A percentile compares a stretch with the other conserved stretches of the same genome.
phyloP scores from a whole-genome alignment of 2,888 invertebrate species.

The Calliphora vomitoria region DNA sequence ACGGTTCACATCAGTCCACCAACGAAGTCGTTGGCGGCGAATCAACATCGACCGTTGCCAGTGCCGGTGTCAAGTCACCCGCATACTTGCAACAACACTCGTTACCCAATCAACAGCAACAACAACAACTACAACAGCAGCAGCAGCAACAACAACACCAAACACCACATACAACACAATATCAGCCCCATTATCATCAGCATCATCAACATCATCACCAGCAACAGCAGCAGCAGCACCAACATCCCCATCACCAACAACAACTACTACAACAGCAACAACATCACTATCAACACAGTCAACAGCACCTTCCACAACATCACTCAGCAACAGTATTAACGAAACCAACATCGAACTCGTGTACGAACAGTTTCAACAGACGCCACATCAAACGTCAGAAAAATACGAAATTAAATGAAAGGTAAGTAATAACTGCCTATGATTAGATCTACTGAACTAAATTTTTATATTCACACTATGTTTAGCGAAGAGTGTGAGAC shows the following conservation, averaged over 20 bases:
- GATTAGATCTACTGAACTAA: neutral
- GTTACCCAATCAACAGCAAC: slow-evolving; percentile 63
- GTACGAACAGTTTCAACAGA: slow-evolving; percentile 84
- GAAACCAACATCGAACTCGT: slow-evolving; percentile 83
- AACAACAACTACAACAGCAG: slow-evolving; percentile 34
- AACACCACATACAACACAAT: slow-evolving; percentile 47
- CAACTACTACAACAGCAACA: slow-evolving; percentile 68
- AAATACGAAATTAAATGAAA: slow-evolving; percentile 83
- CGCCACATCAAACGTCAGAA: slow-evolving; percentile 83
- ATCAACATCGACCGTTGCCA: slow-evolving; percentile 82
- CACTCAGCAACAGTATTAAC: slow-evolving; percentile 78
- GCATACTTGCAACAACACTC: slow-evolving; percentile 77
- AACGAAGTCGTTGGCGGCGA: slow-evolving; percentile 79
- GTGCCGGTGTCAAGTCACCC: slow-evolving; percentile 77
- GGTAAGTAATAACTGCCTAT: slow-evolving; percentile 77
- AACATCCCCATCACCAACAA: slow-evolving; percentile 65
- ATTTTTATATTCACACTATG: no score
- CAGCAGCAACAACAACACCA: slow-evolving; percentile 49
- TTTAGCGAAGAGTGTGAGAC: no score
- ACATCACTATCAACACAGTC: slow-evolving; percentile 74
- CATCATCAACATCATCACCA: slow-evolving; percentile 56
- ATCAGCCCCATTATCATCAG: slow-evolving; percentile 66
- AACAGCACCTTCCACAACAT: slow-evolving; percentile 73
- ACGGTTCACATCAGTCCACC: slow-evolving; percentile 80
- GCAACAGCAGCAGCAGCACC: neutral